Base-by-base conservation (phyloP, 2,113 vertebrate genomes). In the Speoplatyrhinus poulsoni region DNA sequence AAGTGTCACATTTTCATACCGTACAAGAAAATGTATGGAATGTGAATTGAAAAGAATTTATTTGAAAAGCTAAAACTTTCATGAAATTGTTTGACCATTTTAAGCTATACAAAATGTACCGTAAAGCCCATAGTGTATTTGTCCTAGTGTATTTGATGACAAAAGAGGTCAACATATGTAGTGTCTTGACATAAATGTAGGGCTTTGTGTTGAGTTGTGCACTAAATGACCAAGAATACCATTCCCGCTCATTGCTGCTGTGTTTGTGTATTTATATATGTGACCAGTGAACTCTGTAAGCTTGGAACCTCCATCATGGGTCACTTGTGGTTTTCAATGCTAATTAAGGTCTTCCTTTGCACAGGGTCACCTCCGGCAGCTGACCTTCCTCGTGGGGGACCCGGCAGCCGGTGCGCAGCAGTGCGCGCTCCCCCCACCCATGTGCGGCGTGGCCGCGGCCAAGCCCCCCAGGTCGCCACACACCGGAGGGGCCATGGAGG, bases 301-400 rank as follows among this genome's bases (percentile, higher is more conserved):
- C 26, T 26, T 26, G 7, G 36, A 41, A 41, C 5, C 36, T 8
- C 5, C 36, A 41, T 6, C 36, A 0, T 41, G 16, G 26, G 16
- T 55, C n/a, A n/a, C 59, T 47, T 59, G 11, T 19, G 56, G 47
- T 16, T 62, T 0, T 58, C 67, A 26, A 7, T 3, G 1, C 9
- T 26, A 26, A 6, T 32, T n/a, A n/a, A n/a, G n/a, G n/a, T 57
- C 46, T 7, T 0, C 62, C n/a, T 1, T 82, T 17, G 26, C 65
- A 1, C 83, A 96, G 95, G 95, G 95, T 1, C 62, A 89, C 13
- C 77, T 96, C 9, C 87, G 85, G n/a, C 94, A 96, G 69, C 76
- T 96, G 83, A 86, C 73, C 60, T 94, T 96, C 1, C 26, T 94
- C 67, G 94, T 96, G 92, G 94, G 90, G 0, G 91, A 95, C 46